Percentiles rank a stretch among this genome's conserved stretches.
These are phyloP conservation scores for Montipora foliosa DNA, from an alignment of 64 coral and sea anemone genomes.

Conservation along the genomic window DNA sequence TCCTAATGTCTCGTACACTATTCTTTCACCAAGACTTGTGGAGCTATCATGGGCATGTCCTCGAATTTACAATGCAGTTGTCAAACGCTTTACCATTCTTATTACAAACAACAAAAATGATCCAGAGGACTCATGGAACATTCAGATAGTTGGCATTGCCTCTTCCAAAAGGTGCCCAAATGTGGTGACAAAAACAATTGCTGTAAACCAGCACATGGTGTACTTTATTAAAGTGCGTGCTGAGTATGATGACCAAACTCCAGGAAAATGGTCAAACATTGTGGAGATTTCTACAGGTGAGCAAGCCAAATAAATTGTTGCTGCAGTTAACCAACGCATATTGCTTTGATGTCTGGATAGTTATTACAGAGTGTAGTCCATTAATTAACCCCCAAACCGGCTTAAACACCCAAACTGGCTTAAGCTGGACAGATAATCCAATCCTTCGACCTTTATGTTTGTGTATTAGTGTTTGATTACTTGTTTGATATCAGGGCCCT, in stretches of 20 bases:
- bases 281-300: slow-evolving; percentile 13
- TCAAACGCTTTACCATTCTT: slow-evolving; percentile 9
- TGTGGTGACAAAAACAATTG: slow-evolving; percentile 27
- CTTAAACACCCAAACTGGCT: no score
- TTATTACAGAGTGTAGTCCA: no score
- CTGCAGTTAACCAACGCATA: neutral
- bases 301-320: neutral
- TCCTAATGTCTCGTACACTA: neutral
- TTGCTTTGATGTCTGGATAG: no score
- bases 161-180: neutral
- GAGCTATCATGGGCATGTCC: slow-evolving; percentile 42
- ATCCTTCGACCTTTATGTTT: no score
- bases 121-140: slow-evolving; percentile 11
- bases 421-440: no score
- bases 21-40: slow-evolving; percentile 4
- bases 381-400: no score
- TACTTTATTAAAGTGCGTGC: slow-evolving; percentile 79
- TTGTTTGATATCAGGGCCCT: no score
- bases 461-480: no score
- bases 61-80: neutral
- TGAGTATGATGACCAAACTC: slow-evolving; percentile 53
- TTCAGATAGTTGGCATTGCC: neutral
- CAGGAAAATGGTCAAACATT: slow-evolving; percentile 72
- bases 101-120: slow-evolving; percentile 25
- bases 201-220: slow-evolving; percentile 27